Base-by-base conservation (phyloP, 2,797 vertebrate species). In the Natrix natrix region DNA sequence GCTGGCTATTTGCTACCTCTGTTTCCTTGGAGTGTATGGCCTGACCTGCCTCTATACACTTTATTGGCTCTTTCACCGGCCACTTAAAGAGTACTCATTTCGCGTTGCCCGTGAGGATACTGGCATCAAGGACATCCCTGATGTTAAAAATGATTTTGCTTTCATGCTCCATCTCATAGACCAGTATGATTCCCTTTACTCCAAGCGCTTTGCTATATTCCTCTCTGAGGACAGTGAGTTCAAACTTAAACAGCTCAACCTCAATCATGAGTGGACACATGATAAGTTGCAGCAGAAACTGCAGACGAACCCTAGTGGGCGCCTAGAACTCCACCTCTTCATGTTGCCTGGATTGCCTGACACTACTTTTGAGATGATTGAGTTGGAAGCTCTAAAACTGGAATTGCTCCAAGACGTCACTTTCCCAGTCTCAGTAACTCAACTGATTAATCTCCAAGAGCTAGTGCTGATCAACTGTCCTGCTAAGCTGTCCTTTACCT, bases 101-200 rank as follows among this genome's bases (percentile, higher is more conserved):
- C 98, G 98, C 13, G 98, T 98, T 0, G 98, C 98, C 48, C 96
- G 98, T 4, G 97, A 99, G 91, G 99, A 99, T 96, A 99, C 98
- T 0, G 98, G 98, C 60, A 98, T 99, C 91, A 98, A 97, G 0
- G 99, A 99, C 96, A 99, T 99, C 88, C 99, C 99, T 0, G 99
- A 99, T 0, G 98, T 99, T 26, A 98, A 98, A 92, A 99, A 99
- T 0, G 99, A 99, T 95, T 99, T 99, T 90, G 99, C 99, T 0
- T 99, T 99, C 97, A 98, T 99, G 86, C 95, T 99, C 78, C 98
- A 99, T 96, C 98, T 99, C 55, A 98, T 98, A 4, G 98, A 99
- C 95, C 98, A 99, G 90, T 99, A 99, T 0, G 99, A 99, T 61
- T 97, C 98, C 0, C 98, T 99, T 16, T 99, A 99, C 93, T 98